A percentile compares a stretch with the other conserved stretches of the same genome.
These are phyloP conservation scores for Ernsta delagoae DNA, from an alignment of 2,888 invertebrate genomes.

Conservation along the genomic window DNA sequence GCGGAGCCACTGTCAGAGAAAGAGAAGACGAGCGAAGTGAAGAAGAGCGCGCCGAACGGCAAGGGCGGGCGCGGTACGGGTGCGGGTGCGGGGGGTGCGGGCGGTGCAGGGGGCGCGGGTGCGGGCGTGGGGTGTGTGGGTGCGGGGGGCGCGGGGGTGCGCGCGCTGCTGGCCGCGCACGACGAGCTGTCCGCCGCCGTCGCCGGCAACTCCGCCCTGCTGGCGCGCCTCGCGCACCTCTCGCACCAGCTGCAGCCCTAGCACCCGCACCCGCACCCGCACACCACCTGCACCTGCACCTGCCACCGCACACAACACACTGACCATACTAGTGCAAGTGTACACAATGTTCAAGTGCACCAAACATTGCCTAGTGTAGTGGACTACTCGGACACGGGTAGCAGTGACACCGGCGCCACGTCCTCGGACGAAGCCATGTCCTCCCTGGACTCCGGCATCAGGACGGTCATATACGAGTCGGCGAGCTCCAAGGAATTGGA, in stretches of 20 bases:
- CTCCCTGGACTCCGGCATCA: conserved; percentile 47
- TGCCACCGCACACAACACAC: neutral
- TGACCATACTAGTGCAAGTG: neutral
- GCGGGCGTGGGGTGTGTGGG: no score
- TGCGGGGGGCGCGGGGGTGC: conserved; percentile 54
- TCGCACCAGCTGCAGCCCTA: conserved; percentile 46
- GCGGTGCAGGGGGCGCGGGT: neutral
- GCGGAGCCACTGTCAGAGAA: conserved; percentile 36
- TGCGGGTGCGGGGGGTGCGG: neutral
- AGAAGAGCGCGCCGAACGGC: conserved; percentile 40
- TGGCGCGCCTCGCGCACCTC: conserved; percentile 46
- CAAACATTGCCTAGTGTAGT: neutral
- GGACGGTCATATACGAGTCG: conserved; percentile 31
- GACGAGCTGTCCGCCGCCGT: conserved; percentile 57
- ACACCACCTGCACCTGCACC: neutral
- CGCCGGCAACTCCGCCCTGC: conserved; percentile 56
- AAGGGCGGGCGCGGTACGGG: conserved; percentile 36
- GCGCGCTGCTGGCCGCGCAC: conserved; percentile 63
- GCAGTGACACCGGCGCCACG: conserved; percentile 11
- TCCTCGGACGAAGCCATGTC: conserved; percentile 32
- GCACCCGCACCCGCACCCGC: conserved; percentile 37
- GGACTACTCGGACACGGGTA: conserved; percentile 24
- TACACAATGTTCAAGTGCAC: neutral
- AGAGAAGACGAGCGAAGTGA: conserved; percentile 49
- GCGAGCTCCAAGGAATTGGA: conserved; percentile 3